phyloP scores from a whole-genome alignment of 2,888 invertebrate species.

The Conchocele bisecta region DNA sequence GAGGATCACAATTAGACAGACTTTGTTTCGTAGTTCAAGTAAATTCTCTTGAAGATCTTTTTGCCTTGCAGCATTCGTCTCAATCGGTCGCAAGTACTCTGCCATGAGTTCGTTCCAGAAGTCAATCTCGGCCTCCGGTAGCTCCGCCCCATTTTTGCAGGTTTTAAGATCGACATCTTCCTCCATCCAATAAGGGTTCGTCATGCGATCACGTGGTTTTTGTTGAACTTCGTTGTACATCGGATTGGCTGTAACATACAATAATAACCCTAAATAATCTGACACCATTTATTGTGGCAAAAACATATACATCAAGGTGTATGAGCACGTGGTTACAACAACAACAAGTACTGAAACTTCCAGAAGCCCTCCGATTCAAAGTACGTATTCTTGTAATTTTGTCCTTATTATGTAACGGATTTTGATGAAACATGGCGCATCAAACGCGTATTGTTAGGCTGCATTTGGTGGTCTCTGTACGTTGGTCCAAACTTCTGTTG shows the following conservation, averaged over 20 bases:
- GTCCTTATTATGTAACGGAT: too few species aligned
- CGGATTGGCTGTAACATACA: constrained; percentile 62
- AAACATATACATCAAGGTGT: too few species aligned
- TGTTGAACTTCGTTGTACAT: constrained; percentile 49
- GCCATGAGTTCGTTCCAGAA: constrained; percentile 98
- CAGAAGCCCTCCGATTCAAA: too few species aligned
- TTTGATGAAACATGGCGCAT: too few species aligned
- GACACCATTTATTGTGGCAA: too few species aligned
- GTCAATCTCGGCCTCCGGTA: constrained; percentile 82
- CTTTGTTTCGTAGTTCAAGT: constrained; percentile 95
- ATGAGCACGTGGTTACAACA: too few species aligned
- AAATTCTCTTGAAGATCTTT: constrained; percentile 83
- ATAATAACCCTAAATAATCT: too few species aligned
- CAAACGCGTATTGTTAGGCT: too few species aligned
- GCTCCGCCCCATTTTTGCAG: background rate
- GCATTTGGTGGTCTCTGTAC: too few species aligned
- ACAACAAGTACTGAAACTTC: too few species aligned
- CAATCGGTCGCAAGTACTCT: constrained; percentile 96
- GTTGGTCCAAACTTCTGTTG: too few species aligned
- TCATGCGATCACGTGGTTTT: constrained; percentile 49
- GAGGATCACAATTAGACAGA: constrained; percentile 91
- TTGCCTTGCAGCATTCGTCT: constrained; percentile 91
- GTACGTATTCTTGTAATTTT: too few species aligned
- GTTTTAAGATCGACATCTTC: constrained; percentile 85
- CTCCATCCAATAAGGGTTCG: constrained; percentile 64